Evolutionary conservation across 2,113 vertebrate genomes (phyloP), one percentile per base, ranked within the genome.

Genomic region (Megaceryle maxima): DNA sequence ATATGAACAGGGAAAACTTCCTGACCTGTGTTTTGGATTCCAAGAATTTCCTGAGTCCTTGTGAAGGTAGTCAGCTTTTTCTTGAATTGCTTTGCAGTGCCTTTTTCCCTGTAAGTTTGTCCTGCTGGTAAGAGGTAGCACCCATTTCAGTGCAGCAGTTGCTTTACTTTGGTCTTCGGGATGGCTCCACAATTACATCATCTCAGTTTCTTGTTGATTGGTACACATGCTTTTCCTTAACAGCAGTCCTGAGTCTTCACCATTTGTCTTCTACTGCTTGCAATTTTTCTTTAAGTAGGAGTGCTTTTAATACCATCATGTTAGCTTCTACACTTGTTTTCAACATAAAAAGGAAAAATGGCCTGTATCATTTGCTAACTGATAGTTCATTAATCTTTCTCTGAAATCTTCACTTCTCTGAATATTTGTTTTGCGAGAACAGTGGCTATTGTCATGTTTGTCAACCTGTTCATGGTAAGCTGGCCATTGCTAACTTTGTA

Each of bases 401-500:
- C 16, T 14, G 35, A 67, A 18, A 10, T 46, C 5, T 7, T 56
- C 2, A 57, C 28, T 68, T 88, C 44, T 80, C n/a, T 66, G 39
- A 85, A n/a, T 62, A 81, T 20, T 46, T 43, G 8, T 63, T 70
- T 82, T 33, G 33, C 55, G 20, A 11, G 29, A 29, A 8, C 0
- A 2, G 25, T 57, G 9, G 3, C 0, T 60, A 22, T 39, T 60
- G 15, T 31, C 37, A 53, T 0, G 0, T 56, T 74, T 59, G 26
- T 68, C 33, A 82, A 26, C 4, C 37, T 0, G 0, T 2, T 2
- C 2, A 1, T 14, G 13, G 67, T 91, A 37, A 68, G 5, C 15
- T 67, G 37, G 6, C 8, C 59, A 18, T 77, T 3, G 4, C 19
- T 53, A n/a, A 59, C 15, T n/a, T 73, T 31, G 13, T 67, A 74